Percentiles rank a stretch among this genome's conserved stretches.
Evolutionary conservation across 2,888 invertebrate genomes (phyloP).

Genomic region (Eupithecia vulgata): DNA sequence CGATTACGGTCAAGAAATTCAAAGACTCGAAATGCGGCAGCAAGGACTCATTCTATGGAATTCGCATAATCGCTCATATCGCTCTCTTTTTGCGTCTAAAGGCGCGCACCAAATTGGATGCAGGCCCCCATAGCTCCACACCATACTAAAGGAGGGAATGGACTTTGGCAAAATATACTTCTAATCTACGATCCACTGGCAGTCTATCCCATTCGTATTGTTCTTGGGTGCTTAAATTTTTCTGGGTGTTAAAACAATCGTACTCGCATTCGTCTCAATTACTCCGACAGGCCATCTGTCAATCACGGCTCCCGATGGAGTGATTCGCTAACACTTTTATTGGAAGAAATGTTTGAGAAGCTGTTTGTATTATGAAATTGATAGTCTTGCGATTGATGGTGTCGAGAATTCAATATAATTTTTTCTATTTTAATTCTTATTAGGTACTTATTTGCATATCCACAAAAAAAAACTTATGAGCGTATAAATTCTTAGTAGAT

Average conservation of each 20-base stretch:
- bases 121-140: too few species aligned
- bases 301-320: conserved; percentile 76
- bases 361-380: conserved; percentile 36
- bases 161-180: too few species aligned
- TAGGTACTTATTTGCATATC: neutral
- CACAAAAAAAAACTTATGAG: too few species aligned
- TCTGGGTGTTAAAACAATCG: conserved; percentile 57
- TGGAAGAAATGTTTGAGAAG: conserved; percentile 51
- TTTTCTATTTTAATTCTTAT: neutral
- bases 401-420: neutral
- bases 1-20: too few species aligned
- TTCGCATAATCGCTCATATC: too few species aligned
- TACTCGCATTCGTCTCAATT: conserved; percentile 80
- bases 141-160: too few species aligned
- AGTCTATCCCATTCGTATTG: neutral
- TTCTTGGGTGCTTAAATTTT: conserved; percentile 51
- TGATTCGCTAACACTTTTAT: conserved; percentile 74
- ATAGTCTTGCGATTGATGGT: conserved; percentile 11
- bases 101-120: neutral
- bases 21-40: too few species aligned
- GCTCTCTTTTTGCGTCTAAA: too few species aligned
- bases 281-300: conserved; percentile 80
- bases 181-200: neutral
- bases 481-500: neutral
- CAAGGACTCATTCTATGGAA: too few species aligned